Conservation (phyloP, 2,888 invertebrate species). For the Rutpela maculata region DNA sequence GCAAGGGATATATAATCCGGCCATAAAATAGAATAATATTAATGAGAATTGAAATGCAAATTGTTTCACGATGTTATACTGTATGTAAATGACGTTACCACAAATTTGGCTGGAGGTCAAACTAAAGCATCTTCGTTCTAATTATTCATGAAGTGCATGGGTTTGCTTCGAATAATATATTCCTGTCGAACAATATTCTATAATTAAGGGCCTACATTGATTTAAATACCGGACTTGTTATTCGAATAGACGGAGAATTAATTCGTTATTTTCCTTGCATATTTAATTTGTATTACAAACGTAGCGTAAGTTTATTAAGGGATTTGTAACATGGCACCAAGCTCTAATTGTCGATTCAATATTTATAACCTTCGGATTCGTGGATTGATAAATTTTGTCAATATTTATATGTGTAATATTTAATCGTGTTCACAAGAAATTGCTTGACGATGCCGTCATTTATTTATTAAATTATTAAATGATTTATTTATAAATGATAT, state of each 20-base stretch:
- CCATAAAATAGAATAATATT: constrained; percentile 39
- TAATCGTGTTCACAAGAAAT: too few species aligned
- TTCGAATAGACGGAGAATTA: not conserved
- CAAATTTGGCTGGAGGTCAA: constrained; percentile 63
- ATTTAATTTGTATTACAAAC: constrained; percentile 1
- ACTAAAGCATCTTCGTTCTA: constrained; percentile 58
- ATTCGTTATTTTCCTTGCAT: constrained; percentile 8
- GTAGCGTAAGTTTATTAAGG: not conserved
- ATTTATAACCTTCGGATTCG: not conserved
- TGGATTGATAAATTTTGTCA: not conserved
- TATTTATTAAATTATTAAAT: too few species aligned
- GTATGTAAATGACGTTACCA: constrained; percentile 63
- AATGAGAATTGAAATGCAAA: constrained; percentile 63
- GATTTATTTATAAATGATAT: too few species aligned
- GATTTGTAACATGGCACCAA: not conserved
- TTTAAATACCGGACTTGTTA: constrained; percentile 21
- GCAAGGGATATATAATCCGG: not conserved
- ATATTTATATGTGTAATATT: not conserved
- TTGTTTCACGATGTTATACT: constrained; percentile 63
- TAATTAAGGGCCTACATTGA: constrained; percentile 38
- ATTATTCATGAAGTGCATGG: constrained; percentile 60
- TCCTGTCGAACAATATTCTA: constrained; percentile 38
- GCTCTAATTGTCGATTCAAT: not conserved
- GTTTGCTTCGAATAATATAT: constrained; percentile 42
- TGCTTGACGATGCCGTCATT: too few species aligned